Percentiles rank a stretch among this genome's conserved stretches.
Evolutionary conservation across 1,140 invertebrate species (phyloP).

Genomic region (Dreissena polymorpha): DNA sequence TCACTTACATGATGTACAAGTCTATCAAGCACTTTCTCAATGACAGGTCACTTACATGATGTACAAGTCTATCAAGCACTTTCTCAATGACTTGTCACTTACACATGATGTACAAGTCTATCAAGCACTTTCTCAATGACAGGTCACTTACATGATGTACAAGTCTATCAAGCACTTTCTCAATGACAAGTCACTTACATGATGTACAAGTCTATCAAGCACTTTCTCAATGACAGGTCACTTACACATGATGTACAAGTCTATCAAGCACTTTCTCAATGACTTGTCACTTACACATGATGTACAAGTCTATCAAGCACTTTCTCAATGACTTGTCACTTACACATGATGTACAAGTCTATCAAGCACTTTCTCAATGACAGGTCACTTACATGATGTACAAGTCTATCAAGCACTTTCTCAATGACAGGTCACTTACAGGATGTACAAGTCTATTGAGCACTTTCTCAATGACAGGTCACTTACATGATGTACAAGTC

Average conservation of each 20-base stretch:
- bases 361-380: conserved; percentile 98
- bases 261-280: conserved; percentile 98
- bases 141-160: conserved; percentile 93
- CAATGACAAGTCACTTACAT: conserved; percentile 94
- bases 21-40: conserved; percentile 97
- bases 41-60: conserved; percentile 92
- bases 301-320: conserved; percentile 96
- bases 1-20: conserved; percentile 95
- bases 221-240: conserved; percentile 97
- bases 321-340: conserved; percentile 98
- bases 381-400: conserved; percentile 92
- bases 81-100: conserved; percentile 98
- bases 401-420: conserved; percentile 96
- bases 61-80: conserved; percentile 95
- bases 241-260: conserved; percentile 94
- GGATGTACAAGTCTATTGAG: conserved; percentile 95
- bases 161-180: conserved; percentile 96
- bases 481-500: conserved; percentile 95
- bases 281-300: no score
- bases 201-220: conserved; percentile 94
- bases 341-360: conserved; percentile 94
- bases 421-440: conserved; percentile 95
- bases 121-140: conserved; percentile 98
- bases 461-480: conserved; percentile 96
- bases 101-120: conserved; percentile 93